Percentiles rank a stretch among this genome's conserved stretches.
phyloP scores from a whole-genome alignment of 1,140 invertebrate species.

The Drosophila sechellia region DNA sequence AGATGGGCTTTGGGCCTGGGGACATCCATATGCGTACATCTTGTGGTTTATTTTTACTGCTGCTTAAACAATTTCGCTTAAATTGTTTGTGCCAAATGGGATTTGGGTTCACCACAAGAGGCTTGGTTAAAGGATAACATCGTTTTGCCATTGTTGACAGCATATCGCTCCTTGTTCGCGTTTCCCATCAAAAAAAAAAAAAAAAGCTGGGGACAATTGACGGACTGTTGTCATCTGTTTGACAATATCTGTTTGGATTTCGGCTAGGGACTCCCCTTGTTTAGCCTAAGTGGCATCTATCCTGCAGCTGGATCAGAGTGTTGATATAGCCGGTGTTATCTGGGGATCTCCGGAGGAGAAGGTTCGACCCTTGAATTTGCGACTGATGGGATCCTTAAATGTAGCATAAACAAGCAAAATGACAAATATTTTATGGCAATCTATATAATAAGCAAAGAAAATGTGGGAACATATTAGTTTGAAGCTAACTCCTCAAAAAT shows the following conservation, averaged over 20 bases:
- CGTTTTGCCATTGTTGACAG: conserved; percentile 78
- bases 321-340: conserved; percentile 41
- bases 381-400: conserved; percentile 3
- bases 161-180: conserved; percentile 34
- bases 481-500: no score
- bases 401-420: conserved; percentile 18
- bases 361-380: conserved; percentile 21
- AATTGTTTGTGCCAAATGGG: conserved; percentile 79
- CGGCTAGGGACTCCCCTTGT: conserved; percentile 22
- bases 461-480: no score
- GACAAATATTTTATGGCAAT: not conserved
- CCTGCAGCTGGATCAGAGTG: conserved; percentile 42
- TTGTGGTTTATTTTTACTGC: conserved; percentile 72
- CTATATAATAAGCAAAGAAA: not conserved
- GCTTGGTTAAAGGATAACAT: conserved; percentile 82
- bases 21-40: conserved; percentile 66
- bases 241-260: conserved; percentile 54
- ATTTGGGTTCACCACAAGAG: conserved; percentile 78
- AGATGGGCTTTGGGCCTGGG: conserved; percentile 6
- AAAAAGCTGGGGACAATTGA: conserved; percentile 54
- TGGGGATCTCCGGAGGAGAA: conserved; percentile 9
- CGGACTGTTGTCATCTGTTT: conserved; percentile 70
- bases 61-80: conserved; percentile 78
- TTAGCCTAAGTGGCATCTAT: conserved; percentile 26
- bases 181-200: conserved; percentile 4